A percentile compares a stretch with the other conserved stretches of the same genome.
Conservation (phyloP, 2,888 invertebrate genomes). For the Microctonus brassicae region DNA sequence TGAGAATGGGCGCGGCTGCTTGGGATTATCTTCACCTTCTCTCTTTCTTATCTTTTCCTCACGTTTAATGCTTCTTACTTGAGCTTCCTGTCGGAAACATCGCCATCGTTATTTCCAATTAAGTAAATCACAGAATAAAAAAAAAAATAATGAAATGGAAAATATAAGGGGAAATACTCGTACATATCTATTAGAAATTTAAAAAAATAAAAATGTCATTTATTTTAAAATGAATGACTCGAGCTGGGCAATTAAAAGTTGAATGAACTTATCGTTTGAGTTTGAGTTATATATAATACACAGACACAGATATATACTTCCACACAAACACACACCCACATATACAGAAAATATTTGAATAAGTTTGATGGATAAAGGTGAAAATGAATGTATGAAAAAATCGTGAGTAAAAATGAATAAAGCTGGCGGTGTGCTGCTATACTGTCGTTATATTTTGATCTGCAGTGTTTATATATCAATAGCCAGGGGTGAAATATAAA, state of each 20-base stretch:
- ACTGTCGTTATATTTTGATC: neutral
- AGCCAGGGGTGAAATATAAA: neutral
- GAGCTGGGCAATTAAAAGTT: slow-evolving; percentile 14
- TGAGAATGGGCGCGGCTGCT: slow-evolving; percentile 25
- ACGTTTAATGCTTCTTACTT: slow-evolving; percentile 36
- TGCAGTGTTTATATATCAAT: neutral
- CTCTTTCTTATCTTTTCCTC: slow-evolving; percentile 30
- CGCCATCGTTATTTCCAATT: slow-evolving; percentile 27
- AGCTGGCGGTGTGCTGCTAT: too few species aligned
- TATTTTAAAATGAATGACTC: slow-evolving; percentile 12
- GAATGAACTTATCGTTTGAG: slow-evolving; percentile 5
- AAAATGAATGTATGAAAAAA: too few species aligned
- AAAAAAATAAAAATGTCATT: slow-evolving; percentile 1
- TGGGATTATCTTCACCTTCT: slow-evolving; percentile 40
- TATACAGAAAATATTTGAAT: neutral
- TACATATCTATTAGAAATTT: neutral
- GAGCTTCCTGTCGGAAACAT: slow-evolving; percentile 31
- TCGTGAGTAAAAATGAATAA: neutral
- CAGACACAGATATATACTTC: too few species aligned
- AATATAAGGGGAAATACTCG: slow-evolving; percentile 14
- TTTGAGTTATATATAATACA: neutral
- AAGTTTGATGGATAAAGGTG: neutral
- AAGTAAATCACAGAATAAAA: slow-evolving; percentile 6
- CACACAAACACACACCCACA: too few species aligned
- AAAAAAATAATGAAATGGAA: neutral